Base-by-base conservation (phyloP, 2,888 invertebrate species). In the Chrysolina oricalcia region DNA sequence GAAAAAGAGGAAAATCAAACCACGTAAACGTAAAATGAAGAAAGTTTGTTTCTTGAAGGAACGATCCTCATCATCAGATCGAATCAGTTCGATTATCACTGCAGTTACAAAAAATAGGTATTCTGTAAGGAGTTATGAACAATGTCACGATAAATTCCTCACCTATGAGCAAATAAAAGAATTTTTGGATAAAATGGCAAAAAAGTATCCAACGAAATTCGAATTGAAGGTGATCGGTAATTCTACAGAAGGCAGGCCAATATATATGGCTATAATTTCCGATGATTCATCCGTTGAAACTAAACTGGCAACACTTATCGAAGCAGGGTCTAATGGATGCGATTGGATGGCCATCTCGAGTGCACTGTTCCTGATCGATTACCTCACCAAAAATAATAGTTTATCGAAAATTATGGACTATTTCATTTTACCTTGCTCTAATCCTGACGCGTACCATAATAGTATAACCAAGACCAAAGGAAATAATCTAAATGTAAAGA, bases 381-480 rank as follows among this genome's bases (percentile, higher is more conserved):
- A 79, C 67, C 70, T 84, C 11, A 74, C 79, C 8, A 82, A 81
- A 73, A 81, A 83, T 63, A 65, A 46, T 21, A 76, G 76, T 43
- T 59, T 65, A 9, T 35, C 74, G 9, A 79, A 79, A 43, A 70
- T 83, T 15, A 81, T 81, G 77, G 82, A 84, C 50, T 85, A 80
- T 41, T 75, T 77, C 19, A 83, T 85, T n/a, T 72, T 83, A n/a
- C 85, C 85, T 2, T 84, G 83, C 63, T 75, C 79, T 19, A 85
- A 85, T 72, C 85, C 85, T 2, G 85, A 85, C 65, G 83, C 80
- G 0, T 85, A 85, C 53, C 81, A 83, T 15, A 73, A 66, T 62
- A 74, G 23, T n/a, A 35, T 78, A 10, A 67, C 66, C 17, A 69
- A 27, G 9, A 5, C 69, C 6, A 63, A 67, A 53, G 2, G 40